A percentile compares a stretch with the other conserved stretches of the same genome.
phyloP scores from a whole-genome alignment of 2,797 vertebrate species.

The Danio kyathit region DNA sequence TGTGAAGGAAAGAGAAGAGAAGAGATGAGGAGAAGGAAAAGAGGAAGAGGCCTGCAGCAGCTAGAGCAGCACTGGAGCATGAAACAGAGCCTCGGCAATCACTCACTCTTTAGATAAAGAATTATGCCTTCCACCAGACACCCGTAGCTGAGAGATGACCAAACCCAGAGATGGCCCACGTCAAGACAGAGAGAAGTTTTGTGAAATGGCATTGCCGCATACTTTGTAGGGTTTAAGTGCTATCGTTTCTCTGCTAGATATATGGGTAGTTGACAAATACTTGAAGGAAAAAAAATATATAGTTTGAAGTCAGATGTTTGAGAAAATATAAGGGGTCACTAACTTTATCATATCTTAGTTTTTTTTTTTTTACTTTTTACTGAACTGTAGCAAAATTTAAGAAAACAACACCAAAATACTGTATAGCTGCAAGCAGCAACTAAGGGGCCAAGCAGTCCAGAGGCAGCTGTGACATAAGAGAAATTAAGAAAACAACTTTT shows the following conservation, averaged over 20 bases:
- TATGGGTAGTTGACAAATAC: too few relatives aligned
- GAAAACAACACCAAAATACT: too few relatives aligned
- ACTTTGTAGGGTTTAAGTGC: not conserved
- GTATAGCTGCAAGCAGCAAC: too few relatives aligned
- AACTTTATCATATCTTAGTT: too few relatives aligned
- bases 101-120: constrained; percentile 45
- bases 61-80: constrained; percentile 35
- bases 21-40: constrained; percentile 10
- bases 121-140: constrained; percentile 33
- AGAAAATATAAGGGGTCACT: too few relatives aligned
- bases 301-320: too few relatives aligned
- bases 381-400: too few relatives aligned
- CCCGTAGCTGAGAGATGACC: constrained; percentile 28
- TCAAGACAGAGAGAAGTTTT: constrained; percentile 6
- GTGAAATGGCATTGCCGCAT: not conserved
- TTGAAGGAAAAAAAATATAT: too few relatives aligned
- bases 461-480: too few relatives aligned
- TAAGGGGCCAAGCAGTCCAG: too few relatives aligned
- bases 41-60: constrained; percentile 3
- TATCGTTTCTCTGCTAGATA: not conserved
- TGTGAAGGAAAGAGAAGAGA: constrained; percentile 40
- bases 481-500: too few relatives aligned
- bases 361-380: too few relatives aligned
- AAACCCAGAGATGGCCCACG: not conserved
- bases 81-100: constrained; percentile 33